Conservation (phyloP, 2,113 vertebrate species). For the Nymphicus hollandicus region DNA sequence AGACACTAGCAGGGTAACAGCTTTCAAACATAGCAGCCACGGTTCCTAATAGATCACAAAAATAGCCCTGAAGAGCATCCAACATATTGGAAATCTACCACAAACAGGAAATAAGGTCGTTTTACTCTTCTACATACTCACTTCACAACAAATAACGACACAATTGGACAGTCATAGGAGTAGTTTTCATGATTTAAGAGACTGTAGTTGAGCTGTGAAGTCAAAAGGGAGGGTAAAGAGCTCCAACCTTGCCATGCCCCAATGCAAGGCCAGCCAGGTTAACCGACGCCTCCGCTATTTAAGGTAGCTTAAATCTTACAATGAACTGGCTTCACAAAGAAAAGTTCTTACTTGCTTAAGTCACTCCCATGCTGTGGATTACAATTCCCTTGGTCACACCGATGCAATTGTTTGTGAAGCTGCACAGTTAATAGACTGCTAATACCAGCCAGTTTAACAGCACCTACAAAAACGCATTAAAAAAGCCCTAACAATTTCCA, state of each 20-base stretch:
- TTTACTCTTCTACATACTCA: not conserved
- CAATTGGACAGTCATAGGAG: not conserved
- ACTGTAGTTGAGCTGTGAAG: not conserved
- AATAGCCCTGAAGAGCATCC: not conserved
- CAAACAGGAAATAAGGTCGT: not conserved
- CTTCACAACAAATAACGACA: not conserved
- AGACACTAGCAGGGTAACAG: not conserved
- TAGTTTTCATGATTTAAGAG: not conserved
- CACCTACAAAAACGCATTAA: not conserved
- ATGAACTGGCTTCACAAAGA: not conserved
- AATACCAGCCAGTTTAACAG: not conserved
- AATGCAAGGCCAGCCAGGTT: not conserved
- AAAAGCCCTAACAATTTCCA: not conserved
- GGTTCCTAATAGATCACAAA: not conserved
- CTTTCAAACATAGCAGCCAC: not conserved
- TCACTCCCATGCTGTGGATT: not conserved
- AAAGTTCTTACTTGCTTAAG: not conserved
- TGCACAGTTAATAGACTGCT: not conserved
- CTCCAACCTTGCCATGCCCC: not conserved
- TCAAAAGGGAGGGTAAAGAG: not conserved
- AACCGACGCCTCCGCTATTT: rapidly evolving
- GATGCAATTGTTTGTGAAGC: not conserved
- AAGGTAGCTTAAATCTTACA: not conserved
- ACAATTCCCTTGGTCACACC: not conserved
- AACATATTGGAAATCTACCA: not conserved